Conservation (phyloP, 2,797 vertebrate species). For the Siniperca undulata region DNA sequence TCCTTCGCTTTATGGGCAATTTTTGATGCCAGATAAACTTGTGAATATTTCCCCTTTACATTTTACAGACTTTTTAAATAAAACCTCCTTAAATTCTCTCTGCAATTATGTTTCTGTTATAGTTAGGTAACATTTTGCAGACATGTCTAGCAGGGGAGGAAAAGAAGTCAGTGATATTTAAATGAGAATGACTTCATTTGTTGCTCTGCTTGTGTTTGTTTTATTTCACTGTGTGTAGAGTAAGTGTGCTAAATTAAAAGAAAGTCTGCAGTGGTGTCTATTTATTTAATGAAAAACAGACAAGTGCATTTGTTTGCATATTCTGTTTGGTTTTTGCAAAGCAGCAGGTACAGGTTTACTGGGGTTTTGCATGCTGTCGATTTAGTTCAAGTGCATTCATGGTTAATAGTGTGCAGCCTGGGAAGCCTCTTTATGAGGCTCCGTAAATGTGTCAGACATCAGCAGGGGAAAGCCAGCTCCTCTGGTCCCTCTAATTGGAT, state of each 20-base stretch:
- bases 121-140: neutral
- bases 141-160: neutral
- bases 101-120: neutral
- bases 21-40: neutral
- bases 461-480: constrained; percentile 58
- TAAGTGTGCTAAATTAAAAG: neutral
- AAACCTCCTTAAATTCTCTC: neutral
- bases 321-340: constrained; percentile 30
- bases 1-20: neutral
- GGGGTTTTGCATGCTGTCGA: constrained; percentile 23
- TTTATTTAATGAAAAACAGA: constrained; percentile 18
- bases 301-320: constrained; percentile 32
- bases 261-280: neutral
- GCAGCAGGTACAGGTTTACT: constrained; percentile 18
- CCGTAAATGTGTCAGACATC: constrained; percentile 72
- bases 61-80: neutral
- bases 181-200: constrained; percentile 26
- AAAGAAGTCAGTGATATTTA: constrained; percentile 55
- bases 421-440: constrained; percentile 45
- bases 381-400: constrained; percentile 34
- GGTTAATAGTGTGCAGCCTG: constrained; percentile 47
- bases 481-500: constrained; percentile 71
- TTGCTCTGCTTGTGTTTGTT: constrained; percentile 24
- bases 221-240: constrained; percentile 1
- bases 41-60: neutral